Evolutionary conservation across 2,888 invertebrate species (phyloP).

Genomic region (Maniola hyperantus): DNA sequence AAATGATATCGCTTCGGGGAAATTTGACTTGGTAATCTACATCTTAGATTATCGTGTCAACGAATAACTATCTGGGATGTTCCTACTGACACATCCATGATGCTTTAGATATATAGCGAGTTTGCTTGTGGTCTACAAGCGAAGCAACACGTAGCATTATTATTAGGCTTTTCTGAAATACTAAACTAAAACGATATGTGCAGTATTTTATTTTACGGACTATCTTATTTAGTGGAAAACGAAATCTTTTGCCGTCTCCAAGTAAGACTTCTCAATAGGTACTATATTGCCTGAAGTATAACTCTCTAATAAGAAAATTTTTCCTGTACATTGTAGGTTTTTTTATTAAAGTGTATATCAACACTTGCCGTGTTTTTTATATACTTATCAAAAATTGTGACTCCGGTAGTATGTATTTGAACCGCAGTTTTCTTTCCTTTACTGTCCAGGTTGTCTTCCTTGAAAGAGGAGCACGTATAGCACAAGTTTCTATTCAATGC

Average conservation of each 20-base stretch:
- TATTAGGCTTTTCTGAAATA: not conserved
- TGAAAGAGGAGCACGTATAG: not conserved
- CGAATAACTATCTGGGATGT: not conserved
- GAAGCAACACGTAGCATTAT: not conserved
- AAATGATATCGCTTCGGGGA: slow-evolving; percentile 5
- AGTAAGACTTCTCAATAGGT: too few relatives aligned
- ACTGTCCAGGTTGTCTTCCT: not conserved
- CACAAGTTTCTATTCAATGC: not conserved
- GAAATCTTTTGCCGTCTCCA: too few relatives aligned
- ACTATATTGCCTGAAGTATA: too few relatives aligned
- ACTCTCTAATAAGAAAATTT: too few relatives aligned
- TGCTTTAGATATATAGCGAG: not conserved
- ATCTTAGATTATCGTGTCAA: slow-evolving; percentile 5
- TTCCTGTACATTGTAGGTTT: too few relatives aligned
- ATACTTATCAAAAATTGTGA: not conserved
- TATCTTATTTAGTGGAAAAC: too few relatives aligned
- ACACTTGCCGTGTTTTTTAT: too few relatives aligned
- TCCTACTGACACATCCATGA: not conserved
- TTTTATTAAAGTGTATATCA: too few relatives aligned
- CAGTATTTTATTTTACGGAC: too few relatives aligned
- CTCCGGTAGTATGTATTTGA: too few relatives aligned
- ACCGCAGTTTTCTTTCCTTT: too few relatives aligned
- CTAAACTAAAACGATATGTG: too few relatives aligned
- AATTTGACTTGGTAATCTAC: slow-evolving; percentile 2
- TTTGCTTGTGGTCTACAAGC: not conserved